Evolutionary conservation across 2,113 vertebrate genomes (phyloP).

Genomic region (Hippopotamus amphibius): DNA sequence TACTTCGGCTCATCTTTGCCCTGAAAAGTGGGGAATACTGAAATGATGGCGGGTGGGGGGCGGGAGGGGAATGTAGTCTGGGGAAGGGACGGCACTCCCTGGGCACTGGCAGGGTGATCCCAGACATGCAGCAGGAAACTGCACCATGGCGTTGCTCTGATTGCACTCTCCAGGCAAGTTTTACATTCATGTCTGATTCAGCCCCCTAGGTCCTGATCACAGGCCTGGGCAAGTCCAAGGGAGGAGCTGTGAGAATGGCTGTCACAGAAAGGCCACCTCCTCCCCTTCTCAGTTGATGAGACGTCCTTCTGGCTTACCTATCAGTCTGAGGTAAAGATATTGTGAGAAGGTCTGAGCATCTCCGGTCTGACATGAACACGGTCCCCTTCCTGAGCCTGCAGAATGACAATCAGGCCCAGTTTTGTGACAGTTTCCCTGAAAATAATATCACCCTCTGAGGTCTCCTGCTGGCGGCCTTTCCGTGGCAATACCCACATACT

Average conservation of each 20-base stretch:
- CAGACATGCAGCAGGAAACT: fast-evolving
- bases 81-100: fast-evolving
- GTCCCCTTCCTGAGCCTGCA: not conserved
- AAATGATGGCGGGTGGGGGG: not conserved
- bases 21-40: not conserved
- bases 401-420: not conserved
- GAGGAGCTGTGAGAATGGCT: not conserved
- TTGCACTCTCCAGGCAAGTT: not conserved
- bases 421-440: not conserved
- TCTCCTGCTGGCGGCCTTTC: not conserved
- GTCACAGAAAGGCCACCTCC: not conserved
- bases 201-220: not conserved
- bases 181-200: not conserved
- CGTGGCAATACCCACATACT: not conserved
- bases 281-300: not conserved
- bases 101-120: not conserved
- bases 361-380: not conserved
- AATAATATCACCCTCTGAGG: not conserved
- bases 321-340: not conserved
- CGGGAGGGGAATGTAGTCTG: fast-evolving
- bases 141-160: fast-evolving
- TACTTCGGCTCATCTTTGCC: not conserved
- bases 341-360: not conserved
- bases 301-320: not conserved
- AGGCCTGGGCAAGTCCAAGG: not conserved